A percentile compares a stretch with the other conserved stretches of the same genome.
phyloP scores from a whole-genome alignment of 1,140 invertebrate genomes.

The Lepidurus packardi region DNA sequence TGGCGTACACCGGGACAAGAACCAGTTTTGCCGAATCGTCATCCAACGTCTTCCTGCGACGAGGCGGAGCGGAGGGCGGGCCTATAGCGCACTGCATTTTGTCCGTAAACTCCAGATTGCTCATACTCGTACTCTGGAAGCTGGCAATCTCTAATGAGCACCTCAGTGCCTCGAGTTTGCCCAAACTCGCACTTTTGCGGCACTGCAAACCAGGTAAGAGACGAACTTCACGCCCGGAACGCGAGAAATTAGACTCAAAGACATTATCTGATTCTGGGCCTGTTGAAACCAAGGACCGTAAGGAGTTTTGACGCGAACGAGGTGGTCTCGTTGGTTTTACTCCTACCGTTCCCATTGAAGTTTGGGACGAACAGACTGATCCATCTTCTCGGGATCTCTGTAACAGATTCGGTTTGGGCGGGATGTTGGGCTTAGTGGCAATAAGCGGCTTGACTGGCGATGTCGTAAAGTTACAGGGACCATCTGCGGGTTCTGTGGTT shows the following conservation, averaged over 20 bases:
- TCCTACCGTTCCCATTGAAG: not conserved
- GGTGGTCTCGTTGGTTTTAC: constrained; percentile 26
- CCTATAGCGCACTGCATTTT: not conserved
- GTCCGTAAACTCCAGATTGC: not conserved
- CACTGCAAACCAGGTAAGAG: not conserved
- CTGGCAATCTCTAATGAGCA: not conserved
- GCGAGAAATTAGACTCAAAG: not conserved
- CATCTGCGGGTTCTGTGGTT: not conserved
- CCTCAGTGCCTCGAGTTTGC: constrained; percentile 25
- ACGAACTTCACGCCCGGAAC: not conserved
- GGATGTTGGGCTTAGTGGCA: constrained; percentile 28
- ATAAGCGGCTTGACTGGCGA: constrained; percentile 16
- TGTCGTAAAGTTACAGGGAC: not conserved
- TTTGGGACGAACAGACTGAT: not conserved
- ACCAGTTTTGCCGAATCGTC: not conserved
- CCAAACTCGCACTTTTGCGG: constrained; percentile 30
- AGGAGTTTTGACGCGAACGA: not conserved
- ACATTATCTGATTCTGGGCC: not conserved
- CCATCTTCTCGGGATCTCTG: not conserved
- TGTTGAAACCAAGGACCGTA: not conserved
- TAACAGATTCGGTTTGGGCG: constrained; percentile 29
- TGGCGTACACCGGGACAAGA: constrained; percentile 30
- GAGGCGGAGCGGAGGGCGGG: constrained; percentile 31
- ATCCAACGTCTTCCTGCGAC: constrained; percentile 29
- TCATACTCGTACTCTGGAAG: not conserved